Conservation (phyloP, 1,140 invertebrate species). For the Papilio dardanus region DNA sequence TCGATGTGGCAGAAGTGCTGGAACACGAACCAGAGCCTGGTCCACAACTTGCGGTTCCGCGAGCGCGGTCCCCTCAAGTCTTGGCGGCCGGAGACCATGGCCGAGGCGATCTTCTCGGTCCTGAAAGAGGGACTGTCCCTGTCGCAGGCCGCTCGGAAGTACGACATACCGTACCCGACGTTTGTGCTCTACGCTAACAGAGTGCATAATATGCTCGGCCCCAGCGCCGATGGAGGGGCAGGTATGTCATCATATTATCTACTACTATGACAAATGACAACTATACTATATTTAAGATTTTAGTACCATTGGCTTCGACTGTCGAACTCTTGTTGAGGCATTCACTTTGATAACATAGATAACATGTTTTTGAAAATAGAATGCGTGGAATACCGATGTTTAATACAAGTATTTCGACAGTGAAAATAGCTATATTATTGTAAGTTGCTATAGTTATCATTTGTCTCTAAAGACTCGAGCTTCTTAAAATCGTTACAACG, state of each 20-base stretch:
- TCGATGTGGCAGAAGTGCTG: conserved; percentile 97
- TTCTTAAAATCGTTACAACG: conserved; percentile 21
- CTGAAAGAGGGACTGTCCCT: conserved; percentile 94
- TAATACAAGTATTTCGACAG: background rate
- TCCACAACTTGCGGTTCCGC: conserved; percentile 94
- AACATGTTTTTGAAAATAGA: no score
- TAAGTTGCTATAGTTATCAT: background rate
- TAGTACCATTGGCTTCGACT: no score
- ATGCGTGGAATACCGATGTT: background rate
- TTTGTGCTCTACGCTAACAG: conserved; percentile 97
- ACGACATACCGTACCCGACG: conserved; percentile 96
- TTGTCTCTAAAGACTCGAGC: background rate
- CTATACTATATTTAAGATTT: background rate
- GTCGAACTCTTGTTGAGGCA: no score
- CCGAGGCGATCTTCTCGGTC: conserved; percentile 95
- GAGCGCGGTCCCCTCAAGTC: conserved; percentile 95
- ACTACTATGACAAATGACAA: conserved; percentile 44
- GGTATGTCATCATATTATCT: conserved; percentile 82
- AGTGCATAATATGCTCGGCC: conserved; percentile 96
- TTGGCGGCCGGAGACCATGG: conserved; percentile 96
- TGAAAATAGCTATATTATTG: background rate
- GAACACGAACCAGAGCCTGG: conserved; percentile 94
- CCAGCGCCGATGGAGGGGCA: conserved; percentile 92
- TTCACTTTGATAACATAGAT: no score
- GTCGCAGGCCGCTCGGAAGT: conserved; percentile 94